A percentile compares a stretch with the other conserved stretches of the same genome.
phyloP scores from a whole-genome alignment of 2,888 invertebrate species.

The Aelia acuminata region DNA sequence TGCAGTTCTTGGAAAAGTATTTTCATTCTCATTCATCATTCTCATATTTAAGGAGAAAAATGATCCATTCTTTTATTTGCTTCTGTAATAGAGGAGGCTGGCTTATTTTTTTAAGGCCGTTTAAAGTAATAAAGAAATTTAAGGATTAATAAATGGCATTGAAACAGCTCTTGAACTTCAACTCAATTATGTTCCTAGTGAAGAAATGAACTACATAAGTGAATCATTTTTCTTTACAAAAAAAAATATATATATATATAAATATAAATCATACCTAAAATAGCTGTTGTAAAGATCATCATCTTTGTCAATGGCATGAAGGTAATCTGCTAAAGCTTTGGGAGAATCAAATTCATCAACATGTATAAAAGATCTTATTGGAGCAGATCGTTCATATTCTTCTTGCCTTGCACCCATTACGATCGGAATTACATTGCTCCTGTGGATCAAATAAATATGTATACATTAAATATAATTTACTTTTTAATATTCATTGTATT shows the following conservation, averaged over 20 bases:
- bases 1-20: too few species aligned
- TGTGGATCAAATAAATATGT: constrained; percentile 68
- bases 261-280: constrained; percentile 69
- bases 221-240: background rate
- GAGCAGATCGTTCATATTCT: constrained; percentile 91
- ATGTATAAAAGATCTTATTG: constrained; percentile 93
- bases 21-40: too few species aligned
- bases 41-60: too few species aligned
- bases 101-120: too few species aligned
- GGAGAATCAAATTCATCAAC: constrained; percentile 95
- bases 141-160: too few species aligned
- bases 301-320: constrained; percentile 87
- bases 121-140: too few species aligned
- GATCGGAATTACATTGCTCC: constrained; percentile 89
- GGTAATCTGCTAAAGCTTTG: constrained; percentile 87
- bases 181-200: too few species aligned
- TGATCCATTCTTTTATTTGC: too few species aligned
- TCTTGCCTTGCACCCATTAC: constrained; percentile 96
- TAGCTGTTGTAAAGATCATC: constrained; percentile 94
- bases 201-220: too few species aligned
- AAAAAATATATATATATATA: background rate
- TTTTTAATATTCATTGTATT: background rate
- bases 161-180: too few species aligned
- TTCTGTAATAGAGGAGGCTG: too few species aligned
- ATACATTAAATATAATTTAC: background rate